phyloP scores from a whole-genome alignment of 2,797 vertebrate genomes.

The Siniperca undulata region DNA sequence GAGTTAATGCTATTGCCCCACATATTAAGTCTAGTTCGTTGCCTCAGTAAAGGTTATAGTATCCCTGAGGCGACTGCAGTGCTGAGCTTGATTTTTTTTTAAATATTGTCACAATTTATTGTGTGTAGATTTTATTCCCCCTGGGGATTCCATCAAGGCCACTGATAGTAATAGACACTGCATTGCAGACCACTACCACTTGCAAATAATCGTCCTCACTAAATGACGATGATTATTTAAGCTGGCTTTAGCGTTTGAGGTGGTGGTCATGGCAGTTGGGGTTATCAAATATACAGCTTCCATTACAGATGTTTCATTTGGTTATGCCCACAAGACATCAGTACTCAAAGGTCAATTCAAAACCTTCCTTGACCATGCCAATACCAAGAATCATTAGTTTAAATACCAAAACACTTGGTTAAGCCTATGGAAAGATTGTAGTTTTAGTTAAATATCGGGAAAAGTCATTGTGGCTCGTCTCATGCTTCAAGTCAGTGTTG shows the following conservation, averaged over 20 bases:
- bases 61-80: constrained; percentile 28
- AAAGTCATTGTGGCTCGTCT: not conserved
- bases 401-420: not conserved
- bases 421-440: not conserved
- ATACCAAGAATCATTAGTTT: not conserved
- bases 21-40: constrained; percentile 46
- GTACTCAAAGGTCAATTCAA: not conserved
- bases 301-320: not conserved
- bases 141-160: not conserved
- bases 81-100: constrained; percentile 26
- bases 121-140: constrained; percentile 27
- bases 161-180: not conserved
- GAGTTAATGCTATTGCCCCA: constrained; percentile 21
- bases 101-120: constrained; percentile 38
- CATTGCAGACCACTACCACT: not conserved
- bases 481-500: not conserved
- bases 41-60: constrained; percentile 54
- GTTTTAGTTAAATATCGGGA: not conserved
- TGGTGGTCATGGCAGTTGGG: not conserved
- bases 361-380: not conserved
- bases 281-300: not conserved
- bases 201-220: not conserved
- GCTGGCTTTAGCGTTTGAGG: not conserved
- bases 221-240: not conserved
- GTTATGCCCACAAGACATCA: not conserved